A percentile compares a stretch with the other conserved stretches of the same genome.
phyloP scores from a whole-genome alignment of 2,797 vertebrate species.

The Cephalopachus bancanus region DNA sequence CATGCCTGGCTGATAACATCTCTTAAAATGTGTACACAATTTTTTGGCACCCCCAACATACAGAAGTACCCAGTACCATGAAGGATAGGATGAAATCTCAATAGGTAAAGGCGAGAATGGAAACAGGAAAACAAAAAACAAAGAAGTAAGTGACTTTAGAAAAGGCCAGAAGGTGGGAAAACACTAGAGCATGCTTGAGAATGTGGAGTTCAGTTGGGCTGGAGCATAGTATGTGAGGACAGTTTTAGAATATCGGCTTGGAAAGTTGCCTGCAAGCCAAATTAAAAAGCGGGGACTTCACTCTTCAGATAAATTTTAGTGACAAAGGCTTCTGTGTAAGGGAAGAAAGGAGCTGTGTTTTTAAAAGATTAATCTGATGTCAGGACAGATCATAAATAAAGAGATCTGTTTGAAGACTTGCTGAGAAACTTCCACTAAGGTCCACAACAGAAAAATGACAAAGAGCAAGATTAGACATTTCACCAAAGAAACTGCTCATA shows the following conservation, averaged over 20 bases:
- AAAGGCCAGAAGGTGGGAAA: neutral
- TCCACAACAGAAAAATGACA: neutral
- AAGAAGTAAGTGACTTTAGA: slow-evolving; percentile 14
- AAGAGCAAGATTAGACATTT: neutral
- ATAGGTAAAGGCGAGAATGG: neutral
- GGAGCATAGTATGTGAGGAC: neutral
- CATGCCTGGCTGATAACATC: too few species aligned
- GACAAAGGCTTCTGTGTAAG: neutral
- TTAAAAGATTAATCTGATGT: slow-evolving; percentile 1
- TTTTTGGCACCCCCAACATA: neutral
- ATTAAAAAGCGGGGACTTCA: neutral
- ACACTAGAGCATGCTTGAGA: neutral
- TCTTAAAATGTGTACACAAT: too few species aligned
- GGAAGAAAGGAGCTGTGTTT: neutral
- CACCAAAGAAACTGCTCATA: neutral
- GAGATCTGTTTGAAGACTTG: neutral
- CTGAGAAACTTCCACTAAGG: neutral
- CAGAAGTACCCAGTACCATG: neutral
- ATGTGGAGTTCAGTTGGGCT: neutral
- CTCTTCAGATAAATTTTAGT: slow-evolving; percentile 14
- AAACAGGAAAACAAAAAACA: slow-evolving; percentile 56
- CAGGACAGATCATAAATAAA: neutral
- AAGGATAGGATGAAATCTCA: slow-evolving; percentile 16
- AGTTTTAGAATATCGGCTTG: neutral
- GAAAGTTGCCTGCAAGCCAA: slow-evolving; percentile 11